Evolutionary conservation across 2,888 invertebrate species (phyloP), one percentile per base, ranked within the genome.

Genomic region (Morpho achilles): DNA sequence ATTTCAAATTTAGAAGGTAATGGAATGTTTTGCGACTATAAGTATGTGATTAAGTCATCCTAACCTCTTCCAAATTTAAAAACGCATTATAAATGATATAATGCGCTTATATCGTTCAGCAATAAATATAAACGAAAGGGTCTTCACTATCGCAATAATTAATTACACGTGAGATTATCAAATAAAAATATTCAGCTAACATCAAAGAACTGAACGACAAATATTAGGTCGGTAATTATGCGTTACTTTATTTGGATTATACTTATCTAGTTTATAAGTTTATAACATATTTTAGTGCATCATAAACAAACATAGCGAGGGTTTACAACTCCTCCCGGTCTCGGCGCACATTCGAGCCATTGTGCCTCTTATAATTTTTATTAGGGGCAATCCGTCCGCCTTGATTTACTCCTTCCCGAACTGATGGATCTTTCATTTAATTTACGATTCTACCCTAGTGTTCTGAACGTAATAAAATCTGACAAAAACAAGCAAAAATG

Each of bases 341-440:
- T 74, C 82, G 82, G 75, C 80, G 82, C 87, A 85, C 86, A 87
- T 84, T 84, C 82, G 80, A 80, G 71, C 80, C 82, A 89, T 90
- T 90, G 89, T 89, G 88, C 87, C 84, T 87, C 86, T 89, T 90
- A 90, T 90, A 90, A 89, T 90, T 90, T 90, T 90, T 89, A 90
- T 89, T 88, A 84, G 86, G 85, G 88, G 88, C 90, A 89, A 90
- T 90, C 86, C 89, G 87, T 88, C 89, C 79, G 80, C 69, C 84
- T 88, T 90, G 90, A 90, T 90, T 90, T 90, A 89, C 89, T 87
- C 75, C 87, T 88, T 89, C 88, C 89, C 88, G 83, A 88, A 87
- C 85, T 88, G 88, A 89, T 85, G 87, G 87, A 87, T 88, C 85
- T 87, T 86, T 82, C 77, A 80, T 88, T 87, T 86, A 87, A 89